Base-by-base conservation (phyloP, 2,797 vertebrate genomes). In the Sebastes kiyomatsui region DNA sequence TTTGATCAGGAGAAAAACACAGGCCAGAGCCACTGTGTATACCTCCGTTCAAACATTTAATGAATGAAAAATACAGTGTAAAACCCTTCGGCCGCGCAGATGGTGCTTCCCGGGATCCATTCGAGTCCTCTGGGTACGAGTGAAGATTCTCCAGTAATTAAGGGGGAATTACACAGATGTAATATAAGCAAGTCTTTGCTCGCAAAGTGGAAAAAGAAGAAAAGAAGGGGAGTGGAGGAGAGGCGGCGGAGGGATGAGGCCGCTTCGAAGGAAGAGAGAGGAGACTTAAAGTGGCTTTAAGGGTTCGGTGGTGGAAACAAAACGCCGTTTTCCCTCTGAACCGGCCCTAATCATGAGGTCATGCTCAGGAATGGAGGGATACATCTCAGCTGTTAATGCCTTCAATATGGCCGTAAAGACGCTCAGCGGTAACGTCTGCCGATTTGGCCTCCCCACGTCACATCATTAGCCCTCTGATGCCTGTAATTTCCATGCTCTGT, bases 301-400 rank as follows among this genome's bases (percentile, higher is more conserved):
- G 90, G 82, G 84, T 72, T 84, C 66, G 82, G 77, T 84, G 82
- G 87, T 86, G 91, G 90, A 93, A 94, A 93, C 90, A 90, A 90
- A 81, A 86, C 74, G 52, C 79, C 7, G 46, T 86, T 81, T 30
- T 85, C 84, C 75, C 80, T 84, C 81, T 80, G 77, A 89, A 92
- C 67, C 49, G 77, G 80, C 83, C 85, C 85, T 91, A 89, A 95
- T 94, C 91, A 94, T 94, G 93, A 95, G 92, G 92, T 95, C 94
- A 94, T 92, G 75, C 89, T 91, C 72, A 86, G 90, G 92, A 93
- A 93, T 91, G 90, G 81, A 90, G 84, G 85, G 86, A 91, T 90
- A 77, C 85, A 82, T 92, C 90, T 93, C 87, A 80, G 88, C 93
- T 87, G 88, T 90, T 95, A 95, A 95, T 94, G 93, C 91, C 89